Evolutionary conservation across 2,888 invertebrate genomes (phyloP).

Genomic region (Eilema sororculum): DNA sequence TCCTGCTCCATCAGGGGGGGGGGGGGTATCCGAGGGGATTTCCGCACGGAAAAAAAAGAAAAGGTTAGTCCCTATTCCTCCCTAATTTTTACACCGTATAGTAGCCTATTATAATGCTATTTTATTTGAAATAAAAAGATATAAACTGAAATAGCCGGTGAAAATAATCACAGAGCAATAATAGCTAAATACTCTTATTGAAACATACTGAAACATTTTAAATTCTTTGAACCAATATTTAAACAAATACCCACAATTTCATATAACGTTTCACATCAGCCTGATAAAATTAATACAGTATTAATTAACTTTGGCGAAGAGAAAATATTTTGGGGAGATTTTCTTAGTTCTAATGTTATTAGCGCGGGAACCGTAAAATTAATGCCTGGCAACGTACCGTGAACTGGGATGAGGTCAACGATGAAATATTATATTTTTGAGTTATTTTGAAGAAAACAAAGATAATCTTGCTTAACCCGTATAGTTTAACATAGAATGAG

Average conservation of each 20-base stretch:
- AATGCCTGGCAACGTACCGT: conserved; percentile 28
- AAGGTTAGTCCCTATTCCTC: no score
- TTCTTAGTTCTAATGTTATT: conserved; percentile 36
- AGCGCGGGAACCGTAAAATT: conserved; percentile 41
- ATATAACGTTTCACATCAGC: conserved; percentile 12
- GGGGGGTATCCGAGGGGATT: no score
- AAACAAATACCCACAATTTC: conserved; percentile 11
- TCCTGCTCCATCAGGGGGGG: no score
- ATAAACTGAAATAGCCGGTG: no score
- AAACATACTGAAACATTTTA: neutral
- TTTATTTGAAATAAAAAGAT: no score
- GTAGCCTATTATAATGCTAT: no score
- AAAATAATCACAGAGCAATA: no score
- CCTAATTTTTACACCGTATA: no score
- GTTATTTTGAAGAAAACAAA: neutral
- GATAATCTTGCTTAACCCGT: neutral
- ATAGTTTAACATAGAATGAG: neutral
- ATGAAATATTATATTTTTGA: conserved; percentile 16
- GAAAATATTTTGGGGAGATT: conserved; percentile 38
- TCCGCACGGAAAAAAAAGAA: no score
- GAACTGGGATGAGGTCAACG: conserved; percentile 11
- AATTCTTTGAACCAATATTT: conserved; percentile 8
- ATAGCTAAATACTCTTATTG: no score
- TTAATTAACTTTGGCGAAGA: conserved; percentile 27
- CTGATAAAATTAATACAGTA: conserved; percentile 26